Conservation (phyloP, 2,888 invertebrate genomes). For the Nomada goodeniana region DNA sequence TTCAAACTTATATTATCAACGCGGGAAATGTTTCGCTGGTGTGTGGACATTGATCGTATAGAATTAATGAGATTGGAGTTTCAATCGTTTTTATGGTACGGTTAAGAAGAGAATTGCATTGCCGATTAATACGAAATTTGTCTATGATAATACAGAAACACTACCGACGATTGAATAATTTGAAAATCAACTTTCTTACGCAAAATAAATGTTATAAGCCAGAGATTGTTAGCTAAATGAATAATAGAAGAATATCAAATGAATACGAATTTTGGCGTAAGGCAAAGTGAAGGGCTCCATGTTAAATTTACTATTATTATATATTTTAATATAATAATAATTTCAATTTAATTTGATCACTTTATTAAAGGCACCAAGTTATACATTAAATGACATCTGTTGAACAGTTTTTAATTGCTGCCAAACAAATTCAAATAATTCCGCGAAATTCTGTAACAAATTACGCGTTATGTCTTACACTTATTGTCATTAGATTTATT, state of each 20-base stretch:
- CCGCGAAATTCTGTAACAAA: not conserved
- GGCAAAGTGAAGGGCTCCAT: not conserved
- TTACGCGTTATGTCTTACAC: not conserved
- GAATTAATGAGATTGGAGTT: not conserved
- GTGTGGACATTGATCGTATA: not conserved
- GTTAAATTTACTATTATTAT: not conserved
- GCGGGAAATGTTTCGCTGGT: constrained; percentile 30
- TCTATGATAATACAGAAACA: not conserved
- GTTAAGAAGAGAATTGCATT: not conserved
- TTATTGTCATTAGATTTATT: not conserved
- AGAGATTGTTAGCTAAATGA: not conserved
- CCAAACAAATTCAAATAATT: not conserved
- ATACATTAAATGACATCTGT: not conserved
- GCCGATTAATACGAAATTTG: not conserved
- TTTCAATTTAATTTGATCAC: not conserved
- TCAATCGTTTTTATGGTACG: not conserved
- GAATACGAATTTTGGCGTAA: not conserved
- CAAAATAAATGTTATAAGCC: not conserved
- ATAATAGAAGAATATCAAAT: not conserved
- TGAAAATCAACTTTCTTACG: not conserved
- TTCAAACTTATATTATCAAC: constrained; percentile 42
- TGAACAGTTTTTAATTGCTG: not conserved
- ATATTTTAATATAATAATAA: not conserved
- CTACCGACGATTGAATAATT: not conserved
- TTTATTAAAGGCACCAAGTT: not conserved